Evolutionary conservation across 2,888 invertebrate genomes (phyloP), one percentile per base, ranked within the genome.

Genomic region (Leucophora obtusa): DNA sequence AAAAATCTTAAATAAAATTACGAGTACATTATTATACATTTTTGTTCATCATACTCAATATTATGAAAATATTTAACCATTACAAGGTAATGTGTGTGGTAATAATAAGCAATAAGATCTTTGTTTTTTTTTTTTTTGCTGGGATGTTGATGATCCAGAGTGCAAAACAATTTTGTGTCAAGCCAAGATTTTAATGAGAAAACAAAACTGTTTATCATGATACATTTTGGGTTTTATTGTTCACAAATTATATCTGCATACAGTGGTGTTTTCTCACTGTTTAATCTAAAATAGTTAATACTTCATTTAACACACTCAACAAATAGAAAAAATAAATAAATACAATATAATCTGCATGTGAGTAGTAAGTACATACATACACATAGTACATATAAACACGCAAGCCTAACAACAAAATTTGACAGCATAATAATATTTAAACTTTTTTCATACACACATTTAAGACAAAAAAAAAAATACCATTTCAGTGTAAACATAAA

Each of bases 351-450:
- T 38, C 14, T 47, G n/a, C n/a, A 1, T 71, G 33, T 53, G 14
- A 43, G n/a, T 14, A 33, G n/a, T 18, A 71, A 69, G 14, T 15
- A 65, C 21, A 58, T 51, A 50, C 24, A 8, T 50, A 65, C n/a
- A n/a, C n/a, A n/a, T n/a, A n/a, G n/a, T n/a, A n/a, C n/a, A 17
- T 65, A 60, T 28, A 4, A 71, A 66, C 53, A 77, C 59, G 65
- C 71, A 59, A 70, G 53, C 24, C 24, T 18, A 21, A 18, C 10
- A 65, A 51, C n/a, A n/a, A n/a, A n/a, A 47, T 71, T 66, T 60
- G 14, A 35, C 21, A 50, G n/a, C 56, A 68, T 54, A 65, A 33
- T 50, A 56, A 51, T 62, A 62, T 51, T 75, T 56, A 75, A 35
- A 56, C 21, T 62, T 35, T 14, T 53, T 38, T 54, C 47, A 68